Evolutionary conservation across 2,888 invertebrate genomes (phyloP).

Genomic region (Dermolepida albohirtum): DNA sequence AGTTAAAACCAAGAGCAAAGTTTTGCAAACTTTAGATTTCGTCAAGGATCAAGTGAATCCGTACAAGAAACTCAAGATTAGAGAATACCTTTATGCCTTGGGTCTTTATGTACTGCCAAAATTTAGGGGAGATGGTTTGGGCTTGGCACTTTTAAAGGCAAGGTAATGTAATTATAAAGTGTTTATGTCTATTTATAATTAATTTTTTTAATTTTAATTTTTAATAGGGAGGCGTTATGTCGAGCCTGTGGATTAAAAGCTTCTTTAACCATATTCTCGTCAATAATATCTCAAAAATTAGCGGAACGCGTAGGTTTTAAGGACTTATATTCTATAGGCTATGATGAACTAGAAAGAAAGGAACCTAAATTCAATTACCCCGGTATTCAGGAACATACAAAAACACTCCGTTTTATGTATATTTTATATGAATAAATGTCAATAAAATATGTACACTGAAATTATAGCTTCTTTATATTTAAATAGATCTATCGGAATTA

Average conservation of each 20-base stretch:
- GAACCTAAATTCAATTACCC: constrained; percentile 47
- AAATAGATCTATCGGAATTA: too few species aligned
- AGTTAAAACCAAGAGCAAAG: constrained; percentile 47
- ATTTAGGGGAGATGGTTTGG: constrained; percentile 57
- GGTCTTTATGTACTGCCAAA: constrained; percentile 58
- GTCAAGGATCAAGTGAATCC: too few species aligned
- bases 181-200: too few species aligned
- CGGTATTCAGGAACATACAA: constrained; percentile 48
- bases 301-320: constrained; percentile 68
- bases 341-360: constrained; percentile 65
- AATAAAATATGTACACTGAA: too few species aligned
- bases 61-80: constrained; percentile 47
- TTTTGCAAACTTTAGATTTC: constrained; percentile 34
- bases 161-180: too few species aligned
- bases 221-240: constrained; percentile 66
- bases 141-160: constrained; percentile 49
- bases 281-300: constrained; percentile 67
- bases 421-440: constrained; percentile 30
- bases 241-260: constrained; percentile 66
- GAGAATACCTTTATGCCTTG: constrained; percentile 56
- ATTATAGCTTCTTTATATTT: too few species aligned
- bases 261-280: constrained; percentile 69
- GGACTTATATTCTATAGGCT: constrained; percentile 64
- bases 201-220: too few species aligned
- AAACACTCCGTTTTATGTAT: constrained; percentile 43